Base-by-base conservation (phyloP, 1,140 invertebrate species). In the Calliopsis andreniformis region DNA sequence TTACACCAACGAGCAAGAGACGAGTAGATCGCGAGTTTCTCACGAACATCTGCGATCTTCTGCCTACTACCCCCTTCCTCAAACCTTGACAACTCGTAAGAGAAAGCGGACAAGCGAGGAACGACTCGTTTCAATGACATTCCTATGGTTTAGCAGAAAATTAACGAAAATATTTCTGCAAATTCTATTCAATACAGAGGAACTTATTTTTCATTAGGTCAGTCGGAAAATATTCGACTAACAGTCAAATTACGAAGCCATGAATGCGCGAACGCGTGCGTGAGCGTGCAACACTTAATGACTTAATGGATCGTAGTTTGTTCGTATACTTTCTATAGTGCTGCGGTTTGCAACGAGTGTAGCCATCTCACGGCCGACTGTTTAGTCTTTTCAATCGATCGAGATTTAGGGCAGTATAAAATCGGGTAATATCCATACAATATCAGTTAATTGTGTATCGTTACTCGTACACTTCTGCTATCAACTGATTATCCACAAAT, bases 361-460 rank as follows among this genome's bases (percentile, higher is more conserved):
- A 20, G 79, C 66, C 80, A 77, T 82, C 80, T 82, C 28, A 43
- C 72, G 80, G 39, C 16, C 1, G 39, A 66, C 39, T 20, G 20
- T 3, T n/a, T 8, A 55, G 42, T 45, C 28, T 32, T 55, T 30
- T 32, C 16, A 18, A 6, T 61, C 18, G 18, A 45, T 58, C 18
- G 3, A 2, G 10, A 35, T 35, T 23, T n/a, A 39, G 35, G 35
- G 35, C 3, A 39, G 35, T 39, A 10, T 10, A 39, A 39, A 10
- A 3, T 3, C 35, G 35, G n/a, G n/a, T n/a, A n/a, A n/a, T n/a
- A n/a, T n/a, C n/a, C n/a, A n/a, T n/a, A n/a, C n/a, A n/a, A n/a
- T n/a, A n/a, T n/a, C n/a, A n/a, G n/a, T n/a, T n/a, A n/a, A n/a
- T n/a, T n/a, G n/a, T n/a, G n/a, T n/a, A n/a, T n/a, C n/a, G n/a